A percentile compares a stretch with the other conserved stretches of the same genome.
Evolutionary conservation across 2,113 vertebrate species (phyloP).

Genomic region (Bubo blakistoni): DNA sequence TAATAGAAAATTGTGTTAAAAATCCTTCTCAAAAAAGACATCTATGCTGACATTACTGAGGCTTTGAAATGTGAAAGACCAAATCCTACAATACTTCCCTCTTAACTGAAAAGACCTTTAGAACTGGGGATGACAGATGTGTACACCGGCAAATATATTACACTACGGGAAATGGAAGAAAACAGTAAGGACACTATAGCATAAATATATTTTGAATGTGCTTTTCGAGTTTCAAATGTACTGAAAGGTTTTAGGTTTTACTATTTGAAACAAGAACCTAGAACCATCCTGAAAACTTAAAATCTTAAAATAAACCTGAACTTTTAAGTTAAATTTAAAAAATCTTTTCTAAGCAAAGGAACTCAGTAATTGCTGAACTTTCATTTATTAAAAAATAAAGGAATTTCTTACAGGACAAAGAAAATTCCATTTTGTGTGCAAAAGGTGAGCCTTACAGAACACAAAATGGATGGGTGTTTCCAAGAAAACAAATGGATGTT

Average conservation of each 20-base stretch:
- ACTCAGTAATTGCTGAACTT: background rate
- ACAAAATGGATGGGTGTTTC: background rate
- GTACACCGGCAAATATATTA: background rate
- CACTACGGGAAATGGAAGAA: background rate
- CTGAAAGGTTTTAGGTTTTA: background rate
- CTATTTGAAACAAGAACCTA: background rate
- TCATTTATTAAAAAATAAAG: background rate
- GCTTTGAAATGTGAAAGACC: background rate
- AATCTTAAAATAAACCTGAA: background rate
- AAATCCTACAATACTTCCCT: background rate
- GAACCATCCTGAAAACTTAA: background rate
- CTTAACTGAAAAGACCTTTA: background rate
- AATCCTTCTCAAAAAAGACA: background rate
- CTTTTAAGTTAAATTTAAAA: background rate
- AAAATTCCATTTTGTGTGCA: background rate
- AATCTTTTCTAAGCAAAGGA: background rate
- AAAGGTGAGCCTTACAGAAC: background rate
- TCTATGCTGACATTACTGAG: background rate
- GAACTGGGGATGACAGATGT: background rate
- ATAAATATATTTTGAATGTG: background rate
- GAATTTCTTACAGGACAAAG: background rate
- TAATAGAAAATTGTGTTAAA: background rate
- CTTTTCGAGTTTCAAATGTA: background rate
- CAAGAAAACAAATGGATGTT: background rate
- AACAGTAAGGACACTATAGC: background rate